Evolutionary conservation across 1,140 invertebrate species (phyloP).

Genomic region (Philopotamus ludificatus): DNA sequence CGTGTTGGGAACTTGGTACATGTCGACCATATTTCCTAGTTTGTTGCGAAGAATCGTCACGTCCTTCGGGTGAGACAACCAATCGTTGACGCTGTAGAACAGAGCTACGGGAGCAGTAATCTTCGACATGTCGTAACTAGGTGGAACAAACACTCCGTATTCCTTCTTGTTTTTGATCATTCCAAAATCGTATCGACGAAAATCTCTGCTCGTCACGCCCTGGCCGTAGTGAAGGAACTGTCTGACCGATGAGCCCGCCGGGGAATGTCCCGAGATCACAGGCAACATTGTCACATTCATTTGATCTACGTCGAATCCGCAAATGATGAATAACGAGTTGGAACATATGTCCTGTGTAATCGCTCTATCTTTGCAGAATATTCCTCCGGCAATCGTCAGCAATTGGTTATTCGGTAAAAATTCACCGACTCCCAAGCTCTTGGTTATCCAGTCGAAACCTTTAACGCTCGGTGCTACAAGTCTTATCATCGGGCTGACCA

Average conservation of each 20-base stretch:
- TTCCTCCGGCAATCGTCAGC: slow-evolving; percentile 49
- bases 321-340: slow-evolving; percentile 60
- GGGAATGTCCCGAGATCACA: slow-evolving; percentile 72
- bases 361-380: slow-evolving; percentile 54
- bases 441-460: slow-evolving; percentile 8
- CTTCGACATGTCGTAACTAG: slow-evolving; percentile 60
- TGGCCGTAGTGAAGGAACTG: slow-evolving; percentile 74
- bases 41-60: slow-evolving; percentile 47
- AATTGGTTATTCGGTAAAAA: slow-evolving; percentile 58
- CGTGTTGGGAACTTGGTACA: slow-evolving; percentile 48
- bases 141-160: slow-evolving; percentile 57
- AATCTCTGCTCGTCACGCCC: slow-evolving; percentile 51
- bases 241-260: slow-evolving; percentile 74
- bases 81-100: slow-evolving; percentile 65
- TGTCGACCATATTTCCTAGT: slow-evolving; percentile 51
- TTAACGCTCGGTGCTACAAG: background rate
- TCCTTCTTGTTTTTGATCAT: slow-evolving; percentile 46
- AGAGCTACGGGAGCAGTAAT: slow-evolving; percentile 63
- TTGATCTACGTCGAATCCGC: slow-evolving; percentile 57
- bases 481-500: slow-evolving; percentile 51
- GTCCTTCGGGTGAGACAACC: slow-evolving; percentile 57
- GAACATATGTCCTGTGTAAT: slow-evolving; percentile 55
- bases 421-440: slow-evolving; percentile 55
- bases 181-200: slow-evolving; percentile 55
- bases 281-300: slow-evolving; percentile 63